A percentile compares a stretch with the other conserved stretches of the same genome.
Evolutionary conservation across 2,888 invertebrate species (phyloP).

Genomic region (Eupithecia insigniata): DNA sequence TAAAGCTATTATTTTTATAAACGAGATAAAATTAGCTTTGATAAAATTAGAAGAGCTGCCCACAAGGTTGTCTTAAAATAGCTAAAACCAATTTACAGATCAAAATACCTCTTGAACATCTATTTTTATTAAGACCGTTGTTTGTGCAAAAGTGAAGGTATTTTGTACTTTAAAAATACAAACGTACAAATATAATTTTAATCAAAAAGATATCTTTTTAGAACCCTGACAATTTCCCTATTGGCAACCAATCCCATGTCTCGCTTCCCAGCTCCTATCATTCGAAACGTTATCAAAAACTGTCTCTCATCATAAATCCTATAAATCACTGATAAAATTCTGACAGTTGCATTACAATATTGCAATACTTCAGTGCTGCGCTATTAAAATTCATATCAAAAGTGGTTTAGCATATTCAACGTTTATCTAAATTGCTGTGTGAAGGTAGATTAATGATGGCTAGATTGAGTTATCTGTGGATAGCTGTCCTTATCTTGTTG

Average conservation of each 20-base stretch:
- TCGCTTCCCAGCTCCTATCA: conserved; percentile 1
- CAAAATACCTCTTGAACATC: neutral
- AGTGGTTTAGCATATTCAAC: conserved; percentile 29
- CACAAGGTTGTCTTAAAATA: neutral
- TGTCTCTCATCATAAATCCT: conserved; percentile 13
- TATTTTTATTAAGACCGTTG: neutral
- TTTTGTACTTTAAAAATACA: neutral
- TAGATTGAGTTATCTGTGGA: conserved; percentile 19
- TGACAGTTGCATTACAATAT: conserved; percentile 23
- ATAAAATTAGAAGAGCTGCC: neutral
- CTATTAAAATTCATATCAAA: conserved; percentile 34
- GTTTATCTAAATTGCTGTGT: conserved; percentile 18
- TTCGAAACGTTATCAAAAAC: conserved; percentile 16
- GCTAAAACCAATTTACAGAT: neutral
- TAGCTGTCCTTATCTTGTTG: conserved; percentile 6
- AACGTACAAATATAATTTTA: neutral
- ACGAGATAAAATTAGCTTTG: neutral
- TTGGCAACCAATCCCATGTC: neutral
- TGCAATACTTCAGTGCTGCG: conserved; percentile 19
- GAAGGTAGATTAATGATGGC: conserved; percentile 12
- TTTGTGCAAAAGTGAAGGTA: neutral
- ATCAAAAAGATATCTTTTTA: neutral
- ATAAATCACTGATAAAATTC: conserved; percentile 15
- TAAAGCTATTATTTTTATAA: neutral
- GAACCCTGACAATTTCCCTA: neutral